These are phyloP conservation scores for Strigops habroptila DNA, from an alignment of 2,113 vertebrate genomes.

Conservation along the genomic window DNA sequence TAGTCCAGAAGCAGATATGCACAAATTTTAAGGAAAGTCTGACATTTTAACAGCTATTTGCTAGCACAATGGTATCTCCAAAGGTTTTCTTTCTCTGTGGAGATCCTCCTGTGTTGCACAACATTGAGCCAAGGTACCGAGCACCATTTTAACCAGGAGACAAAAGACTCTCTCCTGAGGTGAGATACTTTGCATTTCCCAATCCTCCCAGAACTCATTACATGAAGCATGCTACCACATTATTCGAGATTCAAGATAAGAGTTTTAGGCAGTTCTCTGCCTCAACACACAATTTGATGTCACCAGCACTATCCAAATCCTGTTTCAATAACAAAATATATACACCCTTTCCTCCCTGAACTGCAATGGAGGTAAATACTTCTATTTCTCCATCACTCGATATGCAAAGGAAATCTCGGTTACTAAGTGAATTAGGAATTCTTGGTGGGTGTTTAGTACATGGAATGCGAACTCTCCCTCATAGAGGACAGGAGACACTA, in stretches of 20 bases:
- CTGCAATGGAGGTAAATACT: neutral
- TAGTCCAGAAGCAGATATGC: neutral
- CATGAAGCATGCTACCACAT: fast-evolving
- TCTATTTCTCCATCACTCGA: neutral
- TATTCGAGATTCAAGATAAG: neutral
- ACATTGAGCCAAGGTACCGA: neutral
- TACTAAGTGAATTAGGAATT: neutral
- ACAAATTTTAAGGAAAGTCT: neutral
- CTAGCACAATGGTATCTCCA: neutral
- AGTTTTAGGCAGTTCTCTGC: neutral
- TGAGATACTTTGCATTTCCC: neutral
- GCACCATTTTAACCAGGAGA: neutral
- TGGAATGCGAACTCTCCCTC: neutral
- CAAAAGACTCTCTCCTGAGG: neutral
- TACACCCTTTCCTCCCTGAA: neutral
- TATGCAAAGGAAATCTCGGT: fast-evolving
- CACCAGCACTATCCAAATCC: neutral
- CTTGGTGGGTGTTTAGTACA: neutral
- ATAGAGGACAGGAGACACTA: neutral
- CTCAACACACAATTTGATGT: neutral
- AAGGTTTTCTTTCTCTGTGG: neutral
- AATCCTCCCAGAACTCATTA: neutral
- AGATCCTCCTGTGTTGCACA: neutral
- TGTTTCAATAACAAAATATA: fast-evolving
- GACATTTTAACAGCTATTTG: neutral